Percentiles rank a stretch among this genome's conserved stretches.
These are phyloP conservation scores for Tupaia chinensis DNA, from an alignment of 2,113 vertebrate genomes.

Conservation along the genomic window DNA sequence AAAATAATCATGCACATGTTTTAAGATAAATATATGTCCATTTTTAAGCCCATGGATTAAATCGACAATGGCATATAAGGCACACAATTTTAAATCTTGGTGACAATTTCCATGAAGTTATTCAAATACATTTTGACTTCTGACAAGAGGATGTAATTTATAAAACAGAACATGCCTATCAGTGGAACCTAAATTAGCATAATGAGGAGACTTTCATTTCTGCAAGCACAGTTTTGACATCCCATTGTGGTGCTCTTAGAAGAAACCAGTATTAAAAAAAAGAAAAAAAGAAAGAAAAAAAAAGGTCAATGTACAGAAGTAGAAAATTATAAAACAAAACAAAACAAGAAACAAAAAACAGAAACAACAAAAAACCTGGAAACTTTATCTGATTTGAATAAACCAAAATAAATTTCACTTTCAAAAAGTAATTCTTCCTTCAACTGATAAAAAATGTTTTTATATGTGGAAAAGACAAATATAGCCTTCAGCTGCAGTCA, in stretches of 20 bases:
- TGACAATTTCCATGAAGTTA: slow-evolving; percentile 96
- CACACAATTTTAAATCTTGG: slow-evolving; percentile 93
- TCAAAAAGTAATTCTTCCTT: slow-evolving; percentile 84
- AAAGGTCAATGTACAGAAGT: slow-evolving; percentile 91
- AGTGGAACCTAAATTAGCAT: slow-evolving; percentile 95
- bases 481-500: slow-evolving; percentile 85
- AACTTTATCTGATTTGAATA: slow-evolving; percentile 89
- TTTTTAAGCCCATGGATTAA: slow-evolving; percentile 93
- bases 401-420: slow-evolving; percentile 90
- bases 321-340: slow-evolving; percentile 85
- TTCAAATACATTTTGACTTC: slow-evolving; percentile 98
- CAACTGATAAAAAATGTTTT: slow-evolving; percentile 85
- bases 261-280: slow-evolving; percentile 88
- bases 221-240: slow-evolving; percentile 94
- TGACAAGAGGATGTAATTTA: slow-evolving; percentile 97
- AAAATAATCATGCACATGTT: slow-evolving; percentile 91
- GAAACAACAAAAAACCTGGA: slow-evolving; percentile 85
- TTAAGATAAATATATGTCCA: slow-evolving; percentile 92
- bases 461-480: slow-evolving; percentile 77
- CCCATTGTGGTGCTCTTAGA: slow-evolving; percentile 88
- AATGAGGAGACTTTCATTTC: slow-evolving; percentile 96
- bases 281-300: slow-evolving; percentile 89
- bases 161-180: slow-evolving; percentile 96
- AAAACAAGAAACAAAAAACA: too few species aligned
- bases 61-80: slow-evolving; percentile 92